A percentile compares a stretch with the other conserved stretches of the same genome.
phyloP scores from a whole-genome alignment of 1,140 invertebrate genomes.

The Eupeodes corollae region DNA sequence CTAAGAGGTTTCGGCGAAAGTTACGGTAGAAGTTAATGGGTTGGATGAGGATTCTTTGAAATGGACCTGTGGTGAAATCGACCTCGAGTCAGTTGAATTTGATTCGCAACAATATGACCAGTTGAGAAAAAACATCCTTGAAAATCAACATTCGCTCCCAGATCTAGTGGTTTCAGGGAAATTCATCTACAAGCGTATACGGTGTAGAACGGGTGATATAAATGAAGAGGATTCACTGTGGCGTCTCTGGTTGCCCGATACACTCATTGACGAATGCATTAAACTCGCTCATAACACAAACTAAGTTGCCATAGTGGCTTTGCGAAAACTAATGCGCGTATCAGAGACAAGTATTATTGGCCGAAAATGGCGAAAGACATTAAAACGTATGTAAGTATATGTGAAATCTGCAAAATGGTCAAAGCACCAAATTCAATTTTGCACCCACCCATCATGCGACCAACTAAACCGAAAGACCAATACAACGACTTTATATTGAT shows the following conservation, averaged over 20 bases:
- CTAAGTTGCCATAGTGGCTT: background rate
- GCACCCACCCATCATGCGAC: slow-evolving; percentile 1
- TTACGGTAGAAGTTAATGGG: too few relatives aligned
- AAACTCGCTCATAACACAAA: background rate
- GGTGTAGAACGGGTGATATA: background rate
- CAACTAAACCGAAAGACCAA: slow-evolving; percentile 1
- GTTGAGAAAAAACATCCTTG: too few relatives aligned
- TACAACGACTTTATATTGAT: slow-evolving; percentile 9
- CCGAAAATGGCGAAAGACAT: slow-evolving; percentile 2
- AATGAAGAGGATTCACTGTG: background rate
- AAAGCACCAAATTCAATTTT: slow-evolving; percentile 1
- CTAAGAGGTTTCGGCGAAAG: too few relatives aligned
- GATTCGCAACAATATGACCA: too few relatives aligned
- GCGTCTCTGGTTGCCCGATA: background rate
- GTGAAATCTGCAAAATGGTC: slow-evolving; percentile 3
- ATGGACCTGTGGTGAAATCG: too few relatives aligned
- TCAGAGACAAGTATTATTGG: slow-evolving; percentile 3
- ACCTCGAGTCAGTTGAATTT: too few relatives aligned
- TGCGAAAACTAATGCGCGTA: background rate
- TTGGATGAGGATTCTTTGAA: too few relatives aligned
- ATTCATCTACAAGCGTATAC: too few relatives aligned
- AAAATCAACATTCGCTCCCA: too few relatives aligned
- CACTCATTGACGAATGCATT: background rate
- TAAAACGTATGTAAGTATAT: background rate
- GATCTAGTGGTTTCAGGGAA: too few relatives aligned